Evolutionary conservation across 1,140 invertebrate genomes (phyloP).

Genomic region (Neodiprion fabricii): DNA sequence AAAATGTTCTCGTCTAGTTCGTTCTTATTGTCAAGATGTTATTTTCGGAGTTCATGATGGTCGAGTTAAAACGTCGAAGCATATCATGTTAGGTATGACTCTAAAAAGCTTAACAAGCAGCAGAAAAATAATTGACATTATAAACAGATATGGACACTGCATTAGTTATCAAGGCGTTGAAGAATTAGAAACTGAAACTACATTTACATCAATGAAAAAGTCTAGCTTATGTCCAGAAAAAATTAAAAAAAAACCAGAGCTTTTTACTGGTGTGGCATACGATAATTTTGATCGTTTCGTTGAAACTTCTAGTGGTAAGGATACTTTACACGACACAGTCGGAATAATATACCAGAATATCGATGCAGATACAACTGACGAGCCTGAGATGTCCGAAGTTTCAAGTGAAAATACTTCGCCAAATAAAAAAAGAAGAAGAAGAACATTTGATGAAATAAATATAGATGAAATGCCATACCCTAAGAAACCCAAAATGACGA

Average conservation of each 20-base stretch:
- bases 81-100: conserved; percentile 36
- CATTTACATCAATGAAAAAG: not conserved
- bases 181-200: conserved; percentile 33
- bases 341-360: no score
- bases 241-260: no score
- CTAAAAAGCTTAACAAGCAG: conserved; percentile 37
- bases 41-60: conserved; percentile 33
- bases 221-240: no score
- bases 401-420: not conserved
- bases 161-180: conserved; percentile 29
- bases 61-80: conserved; percentile 35
- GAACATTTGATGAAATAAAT: conserved; percentile 26
- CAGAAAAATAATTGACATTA: conserved; percentile 36
- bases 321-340: no score
- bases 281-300: no score
- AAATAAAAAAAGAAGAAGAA: conserved; percentile 24
- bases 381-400: no score
- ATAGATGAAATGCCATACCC: conserved; percentile 30
- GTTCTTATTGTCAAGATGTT: conserved; percentile 33
- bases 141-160: conserved; percentile 33
- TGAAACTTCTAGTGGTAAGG: no score
- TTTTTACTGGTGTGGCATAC: no score
- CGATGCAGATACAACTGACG: no score
- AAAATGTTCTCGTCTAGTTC: conserved; percentile 18
- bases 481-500: conserved; percentile 34